A percentile compares a stretch with the other conserved stretches of the same genome.
Evolutionary conservation across 1,140 invertebrate genomes (phyloP).

Genomic region (Phocides pigmalion): DNA sequence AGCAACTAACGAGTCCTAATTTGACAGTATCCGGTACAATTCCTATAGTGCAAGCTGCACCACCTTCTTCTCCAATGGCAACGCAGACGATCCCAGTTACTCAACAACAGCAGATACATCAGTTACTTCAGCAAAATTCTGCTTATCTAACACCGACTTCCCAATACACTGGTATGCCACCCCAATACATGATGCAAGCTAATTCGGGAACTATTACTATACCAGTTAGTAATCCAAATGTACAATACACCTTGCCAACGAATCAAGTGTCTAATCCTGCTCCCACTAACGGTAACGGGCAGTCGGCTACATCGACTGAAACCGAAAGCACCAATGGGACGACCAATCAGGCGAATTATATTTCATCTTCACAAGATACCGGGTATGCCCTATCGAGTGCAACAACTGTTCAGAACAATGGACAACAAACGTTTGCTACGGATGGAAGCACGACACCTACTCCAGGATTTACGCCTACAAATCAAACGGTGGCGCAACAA

Average conservation of each 20-base stretch:
- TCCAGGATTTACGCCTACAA: slow-evolving; percentile 46
- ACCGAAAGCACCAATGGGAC: slow-evolving; percentile 52
- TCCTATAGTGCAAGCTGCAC: slow-evolving; percentile 69
- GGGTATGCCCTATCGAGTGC: slow-evolving; percentile 51
- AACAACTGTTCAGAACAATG: slow-evolving; percentile 50
- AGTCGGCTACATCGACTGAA: slow-evolving; percentile 50
- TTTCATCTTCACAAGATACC: slow-evolving; percentile 67
- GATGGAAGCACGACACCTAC: slow-evolving; percentile 54
- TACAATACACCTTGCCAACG: slow-evolving; percentile 65
- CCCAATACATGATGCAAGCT: slow-evolving; percentile 70
- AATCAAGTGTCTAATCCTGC: slow-evolving; percentile 50
- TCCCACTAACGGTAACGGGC: slow-evolving; percentile 58
- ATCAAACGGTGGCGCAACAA: slow-evolving; percentile 51
- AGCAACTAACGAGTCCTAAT: slow-evolving; percentile 64
- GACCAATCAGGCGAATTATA: slow-evolving; percentile 67
- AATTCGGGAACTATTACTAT: slow-evolving; percentile 62
- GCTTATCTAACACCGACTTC: slow-evolving; percentile 63
- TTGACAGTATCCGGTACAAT: slow-evolving; percentile 65
- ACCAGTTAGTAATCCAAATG: slow-evolving; percentile 51
- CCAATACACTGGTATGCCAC: slow-evolving; percentile 63
- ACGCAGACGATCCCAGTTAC: slow-evolving; percentile 54
- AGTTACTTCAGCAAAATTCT: slow-evolving; percentile 66
- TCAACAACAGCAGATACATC: slow-evolving; percentile 60
- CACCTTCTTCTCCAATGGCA: slow-evolving; percentile 62
- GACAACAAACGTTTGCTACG: slow-evolving; percentile 58